phyloP scores from a whole-genome alignment of 2,113 vertebrate species.

The Pandion haliaetus region DNA sequence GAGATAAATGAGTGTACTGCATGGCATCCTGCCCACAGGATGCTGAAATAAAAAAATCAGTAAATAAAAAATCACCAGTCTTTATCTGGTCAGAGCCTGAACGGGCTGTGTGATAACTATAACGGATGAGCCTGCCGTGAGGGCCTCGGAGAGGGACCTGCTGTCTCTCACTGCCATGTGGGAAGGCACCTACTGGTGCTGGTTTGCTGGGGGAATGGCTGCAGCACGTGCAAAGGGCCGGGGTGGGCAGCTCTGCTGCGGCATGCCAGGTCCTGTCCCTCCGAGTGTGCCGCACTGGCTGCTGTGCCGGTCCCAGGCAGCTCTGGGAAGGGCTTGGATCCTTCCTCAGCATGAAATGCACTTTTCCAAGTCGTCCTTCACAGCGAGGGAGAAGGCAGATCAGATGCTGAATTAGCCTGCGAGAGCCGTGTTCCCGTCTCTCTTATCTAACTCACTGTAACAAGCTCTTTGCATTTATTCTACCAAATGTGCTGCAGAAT shows the following conservation, averaged over 20 bases:
- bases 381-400: conserved; percentile 51
- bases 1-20: conserved; percentile 62
- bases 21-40: conserved; percentile 32
- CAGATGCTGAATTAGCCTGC: conserved; percentile 63
- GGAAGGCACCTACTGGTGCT: neutral
- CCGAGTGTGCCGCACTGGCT: accelerated
- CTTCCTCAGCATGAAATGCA: neutral
- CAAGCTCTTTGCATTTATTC: conserved; percentile 81
- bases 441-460: conserved; percentile 77
- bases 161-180: neutral
- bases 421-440: conserved; percentile 54
- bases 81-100: conserved; percentile 56
- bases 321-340: neutral
- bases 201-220: neutral
- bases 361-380: conserved; percentile 57
- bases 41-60: conserved; percentile 35
- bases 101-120: conserved; percentile 25
- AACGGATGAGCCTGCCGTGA: conserved; percentile 3
- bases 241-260: neutral
- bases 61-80: conserved; percentile 56
- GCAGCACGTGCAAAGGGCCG: accelerated
- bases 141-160: neutral
- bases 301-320: neutral
- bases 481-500: conserved; percentile 77
- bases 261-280: neutral